A percentile compares a stretch with the other conserved stretches of the same genome.
Conservation (phyloP, 1,140 invertebrate species). For the Formica selysi region DNA sequence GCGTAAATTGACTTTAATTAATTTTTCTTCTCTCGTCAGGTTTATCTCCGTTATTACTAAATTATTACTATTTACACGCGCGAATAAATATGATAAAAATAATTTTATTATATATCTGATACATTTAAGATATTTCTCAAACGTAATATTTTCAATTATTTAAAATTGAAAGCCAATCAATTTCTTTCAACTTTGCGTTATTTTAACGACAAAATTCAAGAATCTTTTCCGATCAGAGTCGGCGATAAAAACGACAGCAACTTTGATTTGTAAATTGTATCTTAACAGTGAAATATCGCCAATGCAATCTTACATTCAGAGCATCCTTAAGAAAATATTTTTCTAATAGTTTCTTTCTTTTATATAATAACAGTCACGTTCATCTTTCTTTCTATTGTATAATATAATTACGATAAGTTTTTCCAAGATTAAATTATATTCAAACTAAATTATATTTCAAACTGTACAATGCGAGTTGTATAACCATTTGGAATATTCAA, state of each 20-base stretch:
- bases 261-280: background rate
- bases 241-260: background rate
- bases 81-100: background rate
- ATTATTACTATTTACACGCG: background rate
- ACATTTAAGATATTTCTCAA: background rate
- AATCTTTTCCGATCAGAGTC: background rate
- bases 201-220: background rate
- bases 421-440: slow-evolving; percentile 1
- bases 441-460: slow-evolving; percentile 1
- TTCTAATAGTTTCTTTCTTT: background rate
- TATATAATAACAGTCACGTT: background rate
- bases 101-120: background rate
- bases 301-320: background rate
- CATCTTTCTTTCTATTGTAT: background rate
- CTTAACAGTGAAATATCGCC: background rate
- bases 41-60: background rate
- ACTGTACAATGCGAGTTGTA: background rate
- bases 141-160: background rate
- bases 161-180: background rate
- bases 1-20: background rate
- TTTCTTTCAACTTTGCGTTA: background rate
- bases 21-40: background rate
- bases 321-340: background rate
- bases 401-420: slow-evolving; percentile 24
- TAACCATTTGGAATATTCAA: slow-evolving; percentile 17